Base-by-base conservation (phyloP, 2,113 vertebrate genomes). In the Aptenodytes forsteri region DNA sequence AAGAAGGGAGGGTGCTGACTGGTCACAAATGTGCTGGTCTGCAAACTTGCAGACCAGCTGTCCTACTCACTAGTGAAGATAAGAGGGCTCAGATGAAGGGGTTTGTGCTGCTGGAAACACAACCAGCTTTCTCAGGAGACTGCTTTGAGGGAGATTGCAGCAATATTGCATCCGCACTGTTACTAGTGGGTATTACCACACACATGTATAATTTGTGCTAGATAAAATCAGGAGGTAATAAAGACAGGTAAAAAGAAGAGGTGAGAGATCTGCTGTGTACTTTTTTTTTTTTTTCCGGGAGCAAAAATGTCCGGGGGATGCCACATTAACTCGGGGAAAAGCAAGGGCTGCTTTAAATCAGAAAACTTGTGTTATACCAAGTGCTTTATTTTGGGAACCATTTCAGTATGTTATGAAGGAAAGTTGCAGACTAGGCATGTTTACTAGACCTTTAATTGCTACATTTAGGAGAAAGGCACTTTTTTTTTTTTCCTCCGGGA, bases 401-500 rank as follows among this genome's bases (percentile, higher is more conserved):
- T 95, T 97, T 97, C 94, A 83, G 87, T 97, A 85, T 93, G 93
- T 90, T 97, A 93, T 90, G 83, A 97, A 96, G 95, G 96, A 95
- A 98, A 98, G 94, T 98, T 98, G 95, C 96, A 87, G 92, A 97
- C 89, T 93, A 97, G 96, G 97, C 97, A 97, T 95, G 95, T 98
- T 98, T 97, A 91, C 84, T 91, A 96, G 95, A 98, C 95, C 81
- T 98, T 98, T 97, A 97, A 97, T 98, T 98, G 97, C 97, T 96
- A 97, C 92, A 96, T 97, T 97, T 97, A 93, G 93, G 96, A 97
- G 93, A 97, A 98, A 98, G 83, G 66, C 67, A 7, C 38, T 61
- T 59, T 59, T 55, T 65, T 36, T 17, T 7, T 30, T 14, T 83
- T 52, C 16, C 44, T 88, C 75, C 56, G n/a, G 44, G 42, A 85